phyloP scores from a whole-genome alignment of 2,113 vertebrate species.

The Xyliphius kryptos region DNA sequence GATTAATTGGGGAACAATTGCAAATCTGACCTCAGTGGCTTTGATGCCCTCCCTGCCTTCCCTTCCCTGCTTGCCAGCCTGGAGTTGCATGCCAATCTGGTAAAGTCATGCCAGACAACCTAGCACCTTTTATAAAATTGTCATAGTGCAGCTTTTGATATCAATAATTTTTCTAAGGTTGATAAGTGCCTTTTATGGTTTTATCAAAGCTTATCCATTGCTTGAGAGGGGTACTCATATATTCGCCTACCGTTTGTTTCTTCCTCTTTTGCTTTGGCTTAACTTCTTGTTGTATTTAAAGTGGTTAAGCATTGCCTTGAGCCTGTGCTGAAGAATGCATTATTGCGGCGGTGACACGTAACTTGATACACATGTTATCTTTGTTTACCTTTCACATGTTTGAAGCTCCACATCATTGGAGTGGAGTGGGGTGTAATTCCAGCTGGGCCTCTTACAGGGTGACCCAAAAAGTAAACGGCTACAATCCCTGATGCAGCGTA shows the following conservation, averaged over 20 bases:
- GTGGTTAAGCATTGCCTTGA: constrained; percentile 30
- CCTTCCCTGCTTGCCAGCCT: constrained; percentile 40
- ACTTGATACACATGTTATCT: too few relatives aligned
- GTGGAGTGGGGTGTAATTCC: constrained; percentile 27
- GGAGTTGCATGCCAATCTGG: constrained; percentile 21
- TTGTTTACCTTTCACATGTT: too few relatives aligned
- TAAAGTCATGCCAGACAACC: neutral
- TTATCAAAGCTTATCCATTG: constrained; percentile 2
- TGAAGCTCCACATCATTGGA: constrained; percentile 22
- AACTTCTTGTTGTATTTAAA: constrained; percentile 28
- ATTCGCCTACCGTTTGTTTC: constrained; percentile 11
- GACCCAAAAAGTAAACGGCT: too few relatives aligned
- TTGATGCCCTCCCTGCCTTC: constrained; percentile 71
- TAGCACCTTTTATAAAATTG: too few relatives aligned
- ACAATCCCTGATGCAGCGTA: constrained; percentile 34
- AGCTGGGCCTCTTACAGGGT: constrained; percentile 22
- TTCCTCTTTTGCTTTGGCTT: too few relatives aligned
- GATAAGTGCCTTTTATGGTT: too few relatives aligned
- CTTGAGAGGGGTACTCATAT: constrained; percentile 19
- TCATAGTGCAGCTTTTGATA: too few relatives aligned
- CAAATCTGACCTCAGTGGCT: constrained; percentile 55
- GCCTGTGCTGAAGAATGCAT: too few relatives aligned
- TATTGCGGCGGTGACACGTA: too few relatives aligned
- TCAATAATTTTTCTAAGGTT: too few relatives aligned
- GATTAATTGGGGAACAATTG: constrained; percentile 77